Conservation (phyloP, 2,888 invertebrate genomes). For the Allacma fusca region DNA sequence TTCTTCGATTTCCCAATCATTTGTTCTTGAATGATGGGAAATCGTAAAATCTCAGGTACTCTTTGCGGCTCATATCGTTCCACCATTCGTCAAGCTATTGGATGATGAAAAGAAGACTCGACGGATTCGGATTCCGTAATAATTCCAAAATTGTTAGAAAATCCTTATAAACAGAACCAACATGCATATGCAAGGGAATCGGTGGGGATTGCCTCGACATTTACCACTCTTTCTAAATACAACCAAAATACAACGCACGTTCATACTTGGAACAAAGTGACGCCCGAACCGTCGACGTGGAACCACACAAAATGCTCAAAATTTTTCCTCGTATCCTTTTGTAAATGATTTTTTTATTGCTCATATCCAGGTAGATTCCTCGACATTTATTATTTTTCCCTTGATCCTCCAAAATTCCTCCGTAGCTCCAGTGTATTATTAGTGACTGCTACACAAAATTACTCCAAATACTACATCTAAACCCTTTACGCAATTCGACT, state of each 20-base stretch:
- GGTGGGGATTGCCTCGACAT: conserved; percentile 47
- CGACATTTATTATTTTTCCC: conserved; percentile 15
- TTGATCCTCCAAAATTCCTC: neutral
- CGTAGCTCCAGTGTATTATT: neutral
- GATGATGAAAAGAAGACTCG: neutral
- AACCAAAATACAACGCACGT: conserved; percentile 23
- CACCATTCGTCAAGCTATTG: conserved; percentile 33
- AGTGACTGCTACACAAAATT: neutral
- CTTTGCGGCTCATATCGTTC: conserved; percentile 39
- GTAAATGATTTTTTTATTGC: conserved; percentile 46
- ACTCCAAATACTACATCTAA: too few species aligned
- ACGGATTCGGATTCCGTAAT: conserved; percentile 45
- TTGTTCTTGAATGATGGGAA: conserved; percentile 43
- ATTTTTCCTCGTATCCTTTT: conserved; percentile 40
- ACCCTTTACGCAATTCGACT: too few species aligned
- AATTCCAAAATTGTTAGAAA: conserved; percentile 17
- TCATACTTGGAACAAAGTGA: conserved; percentile 44
- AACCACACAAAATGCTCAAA: conserved; percentile 36
- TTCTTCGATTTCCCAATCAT: conserved; percentile 48
- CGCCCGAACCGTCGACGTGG: conserved; percentile 50
- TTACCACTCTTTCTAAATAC: neutral
- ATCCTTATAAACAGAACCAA: neutral
- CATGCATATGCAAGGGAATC: neutral
- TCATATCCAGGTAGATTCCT: conserved; percentile 15
- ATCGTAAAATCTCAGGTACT: conserved; percentile 58